Base-by-base conservation (phyloP, 2,888 invertebrate genomes). In the Sisyra nigra region DNA sequence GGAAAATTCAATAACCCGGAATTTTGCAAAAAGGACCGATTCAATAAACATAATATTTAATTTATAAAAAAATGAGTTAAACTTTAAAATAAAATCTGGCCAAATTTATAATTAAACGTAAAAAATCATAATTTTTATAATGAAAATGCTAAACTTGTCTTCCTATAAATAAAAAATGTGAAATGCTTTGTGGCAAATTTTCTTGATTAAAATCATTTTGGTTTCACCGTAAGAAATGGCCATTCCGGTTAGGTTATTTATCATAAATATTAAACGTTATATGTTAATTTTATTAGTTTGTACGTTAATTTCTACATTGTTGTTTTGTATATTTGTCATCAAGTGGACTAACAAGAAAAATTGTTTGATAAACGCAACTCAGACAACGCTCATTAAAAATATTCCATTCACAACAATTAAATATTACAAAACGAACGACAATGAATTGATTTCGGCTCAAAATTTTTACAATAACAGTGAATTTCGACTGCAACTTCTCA, bases 401-500 rank as follows among this genome's bases (percentile, higher is more conserved):
- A 15, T 14, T 3, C 13, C 8, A 11, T 11, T 34, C 13, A 34
- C 34, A 11, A 34, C 34, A 10, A 5, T 39, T 1, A 19, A 24
- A 24, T 24, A 24, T 24, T 24, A 24, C 7, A 24, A 24, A 24
- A 24, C 24, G 5, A 24, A 19, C 10, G 31, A 14, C 14, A 41
- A 31, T 19, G 41, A 41, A 41, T 15, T 41, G 7, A 41, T 41
- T 31, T 41, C 41, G 7, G 41, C 41, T 6, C 14, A 42, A 45
- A 33, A 24, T 24, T 24, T 34, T 39, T 44, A 44, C 18, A 47
- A 45, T 17, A 45, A 47, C 13, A 47, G 45, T 30, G 55, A 55
- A 47, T 49, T 55, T 39, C 48, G 49, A 42, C 45, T 47, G 35
- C 50, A 52, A 46, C 49, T 53, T 48, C 47, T 56, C 19, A 51